phyloP scores from a whole-genome alignment of 2,113 vertebrate species.

The Gasterosteus aculeatus region DNA sequence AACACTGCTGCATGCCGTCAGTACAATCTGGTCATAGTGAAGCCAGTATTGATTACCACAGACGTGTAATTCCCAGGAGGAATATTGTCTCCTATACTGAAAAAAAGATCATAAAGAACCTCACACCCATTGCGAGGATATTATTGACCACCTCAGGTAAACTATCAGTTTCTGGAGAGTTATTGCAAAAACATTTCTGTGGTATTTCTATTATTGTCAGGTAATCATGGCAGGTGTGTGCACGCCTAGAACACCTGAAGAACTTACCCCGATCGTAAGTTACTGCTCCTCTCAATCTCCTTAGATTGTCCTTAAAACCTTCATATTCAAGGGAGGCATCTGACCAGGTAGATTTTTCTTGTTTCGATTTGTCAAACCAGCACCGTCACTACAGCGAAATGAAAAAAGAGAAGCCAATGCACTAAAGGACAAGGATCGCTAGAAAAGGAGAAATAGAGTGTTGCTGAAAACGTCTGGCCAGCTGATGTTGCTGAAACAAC shows the following conservation, averaged over 20 bases:
- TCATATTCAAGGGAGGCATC: background rate
- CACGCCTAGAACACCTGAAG: slow-evolving; percentile 11
- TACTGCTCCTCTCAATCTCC: slow-evolving; percentile 5
- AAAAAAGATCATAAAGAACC: slow-evolving; percentile 61
- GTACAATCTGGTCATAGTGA: too few relatives aligned
- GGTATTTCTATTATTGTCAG: slow-evolving; percentile 33
- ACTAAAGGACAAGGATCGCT: background rate
- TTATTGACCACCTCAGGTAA: slow-evolving; percentile 37
- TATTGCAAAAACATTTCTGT: slow-evolving; percentile 32
- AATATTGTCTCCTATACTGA: too few relatives aligned
- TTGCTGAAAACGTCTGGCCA: background rate
- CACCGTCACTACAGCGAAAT: background rate
- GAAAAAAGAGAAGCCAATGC: background rate
- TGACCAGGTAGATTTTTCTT: background rate
- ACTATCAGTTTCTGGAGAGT: slow-evolving; percentile 40
- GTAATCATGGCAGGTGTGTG: slow-evolving; percentile 2
- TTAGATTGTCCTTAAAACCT: slow-evolving; percentile 2
- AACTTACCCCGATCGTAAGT: slow-evolving; percentile 4
- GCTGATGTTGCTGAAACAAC: background rate
- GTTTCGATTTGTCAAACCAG: background rate
- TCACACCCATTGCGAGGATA: slow-evolving; percentile 21
- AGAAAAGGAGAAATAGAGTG: background rate
- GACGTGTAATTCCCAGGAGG: too few relatives aligned
- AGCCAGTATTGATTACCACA: too few relatives aligned
- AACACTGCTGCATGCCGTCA: slow-evolving; percentile 23